Percentiles rank a stretch among this genome's conserved stretches.
Conservation (phyloP, 2,797 vertebrate species). For the Hafferia zeledoni region DNA sequence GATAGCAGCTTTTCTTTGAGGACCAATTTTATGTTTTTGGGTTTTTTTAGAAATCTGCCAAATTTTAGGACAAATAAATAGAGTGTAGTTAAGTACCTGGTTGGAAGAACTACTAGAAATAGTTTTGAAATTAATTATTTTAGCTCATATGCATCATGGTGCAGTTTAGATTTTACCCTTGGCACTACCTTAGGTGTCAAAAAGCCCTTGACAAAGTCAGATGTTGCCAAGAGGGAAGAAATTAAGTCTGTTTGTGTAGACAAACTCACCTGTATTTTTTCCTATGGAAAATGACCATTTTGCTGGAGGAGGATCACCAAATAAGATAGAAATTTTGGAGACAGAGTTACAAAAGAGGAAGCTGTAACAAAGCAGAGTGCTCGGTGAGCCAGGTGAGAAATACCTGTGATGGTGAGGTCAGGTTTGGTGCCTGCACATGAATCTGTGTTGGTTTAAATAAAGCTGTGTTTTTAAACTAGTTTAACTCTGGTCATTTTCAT, state of each 20-base stretch:
- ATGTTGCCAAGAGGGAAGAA: not conserved
- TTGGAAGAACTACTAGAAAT: not conserved
- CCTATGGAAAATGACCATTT: not conserved
- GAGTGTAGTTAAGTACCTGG: not conserved
- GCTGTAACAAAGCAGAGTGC: not conserved
- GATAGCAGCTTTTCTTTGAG: slow-evolving; percentile 10
- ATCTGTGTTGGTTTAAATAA: not conserved
- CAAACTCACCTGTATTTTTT: not conserved
- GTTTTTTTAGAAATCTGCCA: not conserved
- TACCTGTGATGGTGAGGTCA: not conserved
- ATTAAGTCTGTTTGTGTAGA: not conserved
- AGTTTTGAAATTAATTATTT: not conserved
- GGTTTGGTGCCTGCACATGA: not conserved
- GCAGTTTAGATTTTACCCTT: not conserved
- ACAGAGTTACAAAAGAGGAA: not conserved
- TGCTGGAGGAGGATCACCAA: not conserved
- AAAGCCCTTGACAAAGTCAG: not conserved
- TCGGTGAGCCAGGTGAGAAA: not conserved
- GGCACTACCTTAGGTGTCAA: not conserved
- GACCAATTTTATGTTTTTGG: not conserved
- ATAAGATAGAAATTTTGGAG: not conserved
- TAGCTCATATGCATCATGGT: not conserved
- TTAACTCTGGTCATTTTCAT: not conserved
- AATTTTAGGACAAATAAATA: slow-evolving; percentile 4
- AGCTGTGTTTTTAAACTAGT: not conserved